Conservation (phyloP, 2,113 vertebrate genomes). For the Pluvialis apricaria region DNA sequence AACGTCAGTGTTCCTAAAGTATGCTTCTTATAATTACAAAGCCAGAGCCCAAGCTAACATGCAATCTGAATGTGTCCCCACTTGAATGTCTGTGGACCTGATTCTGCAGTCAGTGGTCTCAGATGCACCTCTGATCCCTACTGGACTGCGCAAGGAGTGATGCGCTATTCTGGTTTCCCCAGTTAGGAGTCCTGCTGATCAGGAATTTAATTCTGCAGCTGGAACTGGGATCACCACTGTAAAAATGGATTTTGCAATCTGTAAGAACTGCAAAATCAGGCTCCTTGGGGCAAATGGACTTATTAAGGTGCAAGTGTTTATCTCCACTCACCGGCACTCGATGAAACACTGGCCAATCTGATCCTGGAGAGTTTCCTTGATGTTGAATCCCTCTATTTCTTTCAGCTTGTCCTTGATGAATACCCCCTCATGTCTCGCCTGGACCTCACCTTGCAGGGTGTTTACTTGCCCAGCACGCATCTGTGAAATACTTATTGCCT, state of each 20-base stretch:
- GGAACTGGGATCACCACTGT: background rate
- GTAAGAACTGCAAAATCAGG: background rate
- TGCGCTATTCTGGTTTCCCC: background rate
- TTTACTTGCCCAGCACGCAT: constrained; percentile 14
- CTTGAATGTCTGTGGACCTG: background rate
- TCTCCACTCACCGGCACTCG: constrained; percentile 77
- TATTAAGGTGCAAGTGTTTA: background rate
- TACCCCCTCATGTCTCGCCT: constrained; percentile 46
- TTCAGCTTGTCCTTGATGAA: constrained; percentile 70
- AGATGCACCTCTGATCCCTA: background rate
- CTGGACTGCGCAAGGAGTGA: background rate
- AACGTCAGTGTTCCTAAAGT: background rate
- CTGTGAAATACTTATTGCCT: background rate
- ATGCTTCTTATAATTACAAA: background rate
- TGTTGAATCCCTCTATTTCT: constrained; percentile 64
- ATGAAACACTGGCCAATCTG: constrained; percentile 86
- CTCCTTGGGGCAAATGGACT: background rate
- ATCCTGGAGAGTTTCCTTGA: constrained; percentile 76
- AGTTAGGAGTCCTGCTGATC: background rate
- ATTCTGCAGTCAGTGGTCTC: background rate
- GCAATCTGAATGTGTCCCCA: background rate
- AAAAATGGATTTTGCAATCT: background rate
- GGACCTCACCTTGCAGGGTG: constrained; percentile 35
- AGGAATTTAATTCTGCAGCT: background rate
- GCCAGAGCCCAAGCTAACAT: background rate